Conservation (phyloP, 2,797 vertebrate species). For the Sebastes iracundus region DNA sequence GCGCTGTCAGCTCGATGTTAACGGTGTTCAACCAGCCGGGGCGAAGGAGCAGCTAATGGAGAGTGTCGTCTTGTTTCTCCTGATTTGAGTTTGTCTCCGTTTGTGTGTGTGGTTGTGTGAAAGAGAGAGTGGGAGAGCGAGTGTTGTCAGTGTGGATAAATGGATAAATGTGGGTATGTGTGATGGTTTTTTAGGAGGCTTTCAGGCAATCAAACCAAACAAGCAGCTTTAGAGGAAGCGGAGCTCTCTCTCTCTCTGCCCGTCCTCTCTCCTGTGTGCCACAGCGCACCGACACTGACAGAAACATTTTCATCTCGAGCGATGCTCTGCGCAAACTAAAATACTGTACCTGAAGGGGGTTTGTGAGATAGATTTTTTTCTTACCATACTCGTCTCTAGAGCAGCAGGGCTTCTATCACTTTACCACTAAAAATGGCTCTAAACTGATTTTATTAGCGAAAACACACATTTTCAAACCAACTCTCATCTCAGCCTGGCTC, state of each 20-base stretch:
- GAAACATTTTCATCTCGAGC: slow-evolving; percentile 42
- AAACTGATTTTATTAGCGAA: not conserved
- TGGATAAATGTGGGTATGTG: slow-evolving; percentile 51
- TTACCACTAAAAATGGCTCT: not conserved
- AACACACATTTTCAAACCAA: not conserved
- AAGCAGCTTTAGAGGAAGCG: slow-evolving; percentile 65
- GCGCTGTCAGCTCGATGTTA: slow-evolving; percentile 34
- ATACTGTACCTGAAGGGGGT: slow-evolving; percentile 25
- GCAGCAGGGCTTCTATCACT: slow-evolving; percentile 7
- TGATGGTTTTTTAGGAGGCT: slow-evolving; percentile 57
- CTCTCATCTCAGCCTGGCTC: not conserved
- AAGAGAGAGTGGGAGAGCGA: slow-evolving; percentile 6
- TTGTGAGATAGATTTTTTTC: not conserved
- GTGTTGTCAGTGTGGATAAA: slow-evolving; percentile 56
- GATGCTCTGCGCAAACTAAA: slow-evolving; percentile 28
- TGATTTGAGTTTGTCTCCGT: slow-evolving; percentile 31
- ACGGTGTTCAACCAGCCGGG: slow-evolving; percentile 32
- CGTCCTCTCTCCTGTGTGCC: slow-evolving; percentile 21
- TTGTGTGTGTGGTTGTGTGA: not conserved
- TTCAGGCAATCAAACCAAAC: slow-evolving; percentile 74
- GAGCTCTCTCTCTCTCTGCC: slow-evolving; percentile 4
- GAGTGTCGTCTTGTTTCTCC: slow-evolving; percentile 51
- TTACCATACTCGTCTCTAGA: slow-evolving; percentile 9
- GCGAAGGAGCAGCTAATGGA: slow-evolving; percentile 56
- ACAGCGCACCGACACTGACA: slow-evolving; percentile 17